Evolutionary conservation across 2,113 vertebrate species (phyloP).

Genomic region (Mormyrus lacerda): DNA sequence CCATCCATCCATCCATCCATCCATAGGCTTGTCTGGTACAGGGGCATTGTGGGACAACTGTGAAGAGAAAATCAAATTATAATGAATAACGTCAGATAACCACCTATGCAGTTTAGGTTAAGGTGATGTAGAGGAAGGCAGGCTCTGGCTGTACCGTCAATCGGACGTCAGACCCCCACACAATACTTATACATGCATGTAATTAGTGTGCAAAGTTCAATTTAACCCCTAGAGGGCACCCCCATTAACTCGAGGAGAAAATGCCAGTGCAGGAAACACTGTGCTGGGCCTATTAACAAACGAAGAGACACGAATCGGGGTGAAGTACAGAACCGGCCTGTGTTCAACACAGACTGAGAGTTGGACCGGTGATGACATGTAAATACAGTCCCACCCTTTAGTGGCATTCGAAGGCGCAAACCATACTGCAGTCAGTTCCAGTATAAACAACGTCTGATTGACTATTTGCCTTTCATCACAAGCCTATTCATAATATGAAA

Average conservation of each 20-base stretch:
- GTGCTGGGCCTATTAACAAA: background rate
- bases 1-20: background rate
- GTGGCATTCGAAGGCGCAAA: background rate
- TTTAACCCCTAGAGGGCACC: background rate
- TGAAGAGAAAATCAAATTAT: background rate
- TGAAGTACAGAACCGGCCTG: background rate
- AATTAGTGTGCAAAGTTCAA: background rate
- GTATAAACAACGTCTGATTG: conserved; percentile 9
- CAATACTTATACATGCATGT: background rate
- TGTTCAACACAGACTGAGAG: background rate
- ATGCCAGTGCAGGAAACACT: background rate
- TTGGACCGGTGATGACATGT: background rate
- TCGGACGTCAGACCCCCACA: background rate
- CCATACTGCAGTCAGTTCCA: background rate
- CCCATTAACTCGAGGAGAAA: background rate
- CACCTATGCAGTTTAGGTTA: background rate
- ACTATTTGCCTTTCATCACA: conserved; percentile 10
- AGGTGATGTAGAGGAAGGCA: background rate
- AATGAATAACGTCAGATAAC: background rate
- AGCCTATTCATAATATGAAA: background rate
- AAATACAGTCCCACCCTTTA: background rate
- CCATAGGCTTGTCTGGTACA: background rate
- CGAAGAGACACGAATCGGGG: background rate
- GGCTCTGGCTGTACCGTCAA: background rate
- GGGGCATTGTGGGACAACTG: background rate